Evolutionary conservation across 2,797 vertebrate genomes (phyloP).

Genomic region (Lithobates sylvaticus): DNA sequence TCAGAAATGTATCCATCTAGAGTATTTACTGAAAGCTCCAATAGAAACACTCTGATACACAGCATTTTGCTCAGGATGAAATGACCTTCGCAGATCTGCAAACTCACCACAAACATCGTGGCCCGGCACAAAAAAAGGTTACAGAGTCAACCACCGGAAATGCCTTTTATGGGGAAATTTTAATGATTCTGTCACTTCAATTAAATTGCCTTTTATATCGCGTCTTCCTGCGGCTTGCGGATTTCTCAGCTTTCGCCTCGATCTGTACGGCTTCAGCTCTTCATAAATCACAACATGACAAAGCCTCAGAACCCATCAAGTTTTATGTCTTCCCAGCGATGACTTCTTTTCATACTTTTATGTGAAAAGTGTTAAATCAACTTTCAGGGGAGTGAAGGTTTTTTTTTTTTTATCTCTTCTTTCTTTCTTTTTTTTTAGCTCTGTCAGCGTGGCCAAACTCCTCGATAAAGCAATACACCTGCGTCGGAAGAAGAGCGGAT

Average conservation of each 20-base stretch:
- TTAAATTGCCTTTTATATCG: slow-evolving; percentile 54
- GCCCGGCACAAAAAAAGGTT: neutral
- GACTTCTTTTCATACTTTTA: slow-evolving; percentile 52
- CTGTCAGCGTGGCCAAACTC: neutral
- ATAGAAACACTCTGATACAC: too few species aligned
- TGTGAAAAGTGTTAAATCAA: slow-evolving; percentile 63
- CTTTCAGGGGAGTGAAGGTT: slow-evolving; percentile 40
- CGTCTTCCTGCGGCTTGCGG: slow-evolving; percentile 27
- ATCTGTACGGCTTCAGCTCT: slow-evolving; percentile 13
- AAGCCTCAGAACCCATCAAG: slow-evolving; percentile 32
- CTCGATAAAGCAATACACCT: slow-evolving; percentile 51
- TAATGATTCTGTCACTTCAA: slow-evolving; percentile 55
- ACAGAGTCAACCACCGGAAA: neutral
- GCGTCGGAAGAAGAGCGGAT: slow-evolving; percentile 50
- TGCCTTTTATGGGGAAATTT: slow-evolving; percentile 42
- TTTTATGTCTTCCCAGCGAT: slow-evolving; percentile 54
- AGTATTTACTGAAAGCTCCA: too few species aligned
- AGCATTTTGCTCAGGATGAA: neutral
- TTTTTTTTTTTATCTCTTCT: neutral
- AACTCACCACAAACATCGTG: neutral
- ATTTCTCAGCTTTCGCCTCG: slow-evolving; percentile 48
- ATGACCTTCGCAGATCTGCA: neutral
- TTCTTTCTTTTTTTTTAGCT: slow-evolving; percentile 33
- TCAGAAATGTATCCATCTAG: too few species aligned
- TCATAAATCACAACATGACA: slow-evolving; percentile 55